phyloP scores from a whole-genome alignment of 2,113 vertebrate genomes.

The Candoia aspera region DNA sequence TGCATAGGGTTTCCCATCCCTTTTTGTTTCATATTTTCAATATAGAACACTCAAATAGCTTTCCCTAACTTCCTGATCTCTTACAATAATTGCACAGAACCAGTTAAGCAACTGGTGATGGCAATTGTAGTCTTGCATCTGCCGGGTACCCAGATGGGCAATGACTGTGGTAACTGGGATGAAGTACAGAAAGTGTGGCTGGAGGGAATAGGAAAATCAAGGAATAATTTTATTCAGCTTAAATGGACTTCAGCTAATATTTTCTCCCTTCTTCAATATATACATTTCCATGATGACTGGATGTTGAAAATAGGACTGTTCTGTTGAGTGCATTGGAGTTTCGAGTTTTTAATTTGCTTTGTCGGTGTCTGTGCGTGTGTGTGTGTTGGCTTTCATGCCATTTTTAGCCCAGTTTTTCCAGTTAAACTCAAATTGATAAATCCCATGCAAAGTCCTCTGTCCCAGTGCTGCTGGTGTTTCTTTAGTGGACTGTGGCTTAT shows the following conservation, averaged over 20 bases:
- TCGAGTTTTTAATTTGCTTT: background rate
- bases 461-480: background rate
- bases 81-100: background rate
- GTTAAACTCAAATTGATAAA: background rate
- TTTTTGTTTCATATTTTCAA: background rate
- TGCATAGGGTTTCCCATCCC: background rate
- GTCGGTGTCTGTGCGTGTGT: background rate
- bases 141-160: background rate
- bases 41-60: background rate
- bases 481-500: background rate
- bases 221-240: background rate
- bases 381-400: background rate
- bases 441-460: background rate
- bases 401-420: background rate
- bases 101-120: background rate
- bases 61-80: background rate
- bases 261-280: background rate
- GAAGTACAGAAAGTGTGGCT: too few species aligned
- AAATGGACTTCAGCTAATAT: background rate
- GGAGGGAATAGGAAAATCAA: background rate
- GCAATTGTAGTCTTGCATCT: background rate
- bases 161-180: too few species aligned
- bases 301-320: background rate
- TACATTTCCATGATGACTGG: background rate
- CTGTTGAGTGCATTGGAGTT: background rate